Evolutionary conservation across 1,140 invertebrate species (phyloP), one percentile per base, ranked within the genome.

Genomic region (Capitella teleta): DNA sequence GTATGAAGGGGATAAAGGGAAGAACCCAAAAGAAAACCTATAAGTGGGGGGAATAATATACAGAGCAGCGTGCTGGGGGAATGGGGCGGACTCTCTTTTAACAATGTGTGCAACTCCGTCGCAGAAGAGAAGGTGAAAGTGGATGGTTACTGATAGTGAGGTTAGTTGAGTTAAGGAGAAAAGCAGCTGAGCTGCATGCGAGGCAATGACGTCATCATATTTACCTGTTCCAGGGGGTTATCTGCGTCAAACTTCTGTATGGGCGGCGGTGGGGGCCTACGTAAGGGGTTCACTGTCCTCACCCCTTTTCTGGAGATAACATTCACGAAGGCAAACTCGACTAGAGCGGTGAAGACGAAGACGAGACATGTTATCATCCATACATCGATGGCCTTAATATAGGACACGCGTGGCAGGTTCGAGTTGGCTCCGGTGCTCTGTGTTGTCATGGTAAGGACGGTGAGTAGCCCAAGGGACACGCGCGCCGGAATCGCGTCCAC

Each of bases 281-380:
- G n/a, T 67, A 72, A 68, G 75, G 74, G 26, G 32, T 47, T 47
- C 25, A 34, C 21, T 34, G 25, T 47, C 32, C 45, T 34, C 5
- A 32, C 21, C 24, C 37, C 34, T 25, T 34, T 18, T 6, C 51
- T n/a, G 30, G 47, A 28, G 30, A 52, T 46, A 14, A 51, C 49
- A 49, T 62, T 61, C 5, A 86, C 83, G 5, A 87, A 80, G 0
- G 86, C 83, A 61, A 86, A 87, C 72, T 88, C 85, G 21, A 81
- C 81, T 12, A 87, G 68, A 8, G 84, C 82, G 2, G 82, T 80
- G 61, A 87, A 87, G 4, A 88, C 84, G 37, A 85, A 87, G 47
- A 86, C 77, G 80, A 87, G 86, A 58, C 85, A 87, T 5, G 82
- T 83, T 10, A 83, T 83, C 84, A 87, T 86, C 75, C 77, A 77